Percentiles rank a stretch among this genome's conserved stretches.
phyloP scores from a whole-genome alignment of 2,888 invertebrate genomes.

The Spodoptera exigua region DNA sequence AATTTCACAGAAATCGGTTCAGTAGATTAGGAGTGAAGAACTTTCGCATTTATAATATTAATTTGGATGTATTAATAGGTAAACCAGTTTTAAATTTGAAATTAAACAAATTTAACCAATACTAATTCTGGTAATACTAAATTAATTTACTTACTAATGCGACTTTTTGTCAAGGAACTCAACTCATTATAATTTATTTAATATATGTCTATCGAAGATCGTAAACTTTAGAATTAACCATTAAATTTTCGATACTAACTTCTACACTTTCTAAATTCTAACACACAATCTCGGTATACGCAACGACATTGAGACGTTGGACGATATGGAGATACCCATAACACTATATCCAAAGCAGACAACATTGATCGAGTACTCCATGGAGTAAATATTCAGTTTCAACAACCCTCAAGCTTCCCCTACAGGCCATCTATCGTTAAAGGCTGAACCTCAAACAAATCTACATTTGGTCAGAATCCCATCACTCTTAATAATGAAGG shows the following conservation, averaged over 20 bases:
- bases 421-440: slow-evolving; percentile 68
- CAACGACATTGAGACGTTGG: slow-evolving; percentile 18
- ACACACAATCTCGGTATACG: not conserved
- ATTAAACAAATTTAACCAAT: too few relatives aligned
- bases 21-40: too few relatives aligned
- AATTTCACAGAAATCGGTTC: too few relatives aligned
- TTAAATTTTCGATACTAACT: not conserved
- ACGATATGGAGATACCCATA: slow-evolving; percentile 2
- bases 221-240: too few relatives aligned
- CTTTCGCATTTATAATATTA: too few relatives aligned
- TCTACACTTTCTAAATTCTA: not conserved
- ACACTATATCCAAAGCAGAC: slow-evolving; percentile 35
- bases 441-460: slow-evolving; percentile 84
- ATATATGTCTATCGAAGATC: too few relatives aligned
- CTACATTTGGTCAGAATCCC: slow-evolving; percentile 75
- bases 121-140: too few relatives aligned
- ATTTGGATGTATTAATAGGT: too few relatives aligned
- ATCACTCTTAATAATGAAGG: slow-evolving; percentile 88
- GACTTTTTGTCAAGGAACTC: too few relatives aligned
- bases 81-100: too few relatives aligned
- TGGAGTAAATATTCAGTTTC: slow-evolving; percentile 63
- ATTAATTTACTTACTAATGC: too few relatives aligned
- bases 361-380: slow-evolving; percentile 53
- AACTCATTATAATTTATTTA: too few relatives aligned
- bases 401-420: slow-evolving; percentile 48